Evolutionary conservation across 2,888 invertebrate genomes (phyloP).

Genomic region (Drosophila fulvimacula): DNA sequence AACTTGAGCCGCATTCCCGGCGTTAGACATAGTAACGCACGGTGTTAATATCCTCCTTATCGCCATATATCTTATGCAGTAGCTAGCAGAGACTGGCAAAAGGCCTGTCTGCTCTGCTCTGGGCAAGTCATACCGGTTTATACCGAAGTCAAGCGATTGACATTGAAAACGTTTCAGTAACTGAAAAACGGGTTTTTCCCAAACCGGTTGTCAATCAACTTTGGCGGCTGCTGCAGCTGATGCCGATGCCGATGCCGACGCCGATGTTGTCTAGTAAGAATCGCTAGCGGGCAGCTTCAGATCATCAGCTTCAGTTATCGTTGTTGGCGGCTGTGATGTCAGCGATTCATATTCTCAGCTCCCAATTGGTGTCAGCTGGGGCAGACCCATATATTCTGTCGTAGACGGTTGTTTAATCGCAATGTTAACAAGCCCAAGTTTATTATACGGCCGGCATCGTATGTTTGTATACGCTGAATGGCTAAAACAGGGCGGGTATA

Average conservation of each 20-base stretch:
- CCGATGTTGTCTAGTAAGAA: conserved; percentile 51
- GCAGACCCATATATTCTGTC: conserved; percentile 32
- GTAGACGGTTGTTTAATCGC: conserved; percentile 53
- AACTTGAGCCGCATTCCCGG: neutral
- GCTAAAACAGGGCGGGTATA: neutral
- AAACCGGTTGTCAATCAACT: conserved; percentile 71
- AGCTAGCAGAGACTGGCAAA: conserved; percentile 32
- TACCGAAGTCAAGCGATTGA: conserved; percentile 56
- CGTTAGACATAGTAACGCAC: neutral
- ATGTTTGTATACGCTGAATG: neutral
- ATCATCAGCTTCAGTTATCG: conserved; percentile 22
- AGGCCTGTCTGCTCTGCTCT: conserved; percentile 37
- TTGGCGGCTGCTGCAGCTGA: conserved; percentile 35
- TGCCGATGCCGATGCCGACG: conserved; percentile 22
- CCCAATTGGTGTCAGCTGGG: conserved; percentile 11
- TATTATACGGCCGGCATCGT: conserved; percentile 50
- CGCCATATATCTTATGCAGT: conserved; percentile 20
- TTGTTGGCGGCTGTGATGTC: conserved; percentile 48
- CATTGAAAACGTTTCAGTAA: conserved; percentile 71
- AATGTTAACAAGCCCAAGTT: conserved; percentile 57
- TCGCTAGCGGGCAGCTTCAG: conserved; percentile 41
- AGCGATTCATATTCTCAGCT: conserved; percentile 24
- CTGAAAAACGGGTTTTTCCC: conserved; percentile 62
- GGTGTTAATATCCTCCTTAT: conserved; percentile 20
- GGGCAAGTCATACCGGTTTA: conserved; percentile 34